Evolutionary conservation across 1,140 invertebrate genomes (phyloP).

Genomic region (Eueides isabella): DNA sequence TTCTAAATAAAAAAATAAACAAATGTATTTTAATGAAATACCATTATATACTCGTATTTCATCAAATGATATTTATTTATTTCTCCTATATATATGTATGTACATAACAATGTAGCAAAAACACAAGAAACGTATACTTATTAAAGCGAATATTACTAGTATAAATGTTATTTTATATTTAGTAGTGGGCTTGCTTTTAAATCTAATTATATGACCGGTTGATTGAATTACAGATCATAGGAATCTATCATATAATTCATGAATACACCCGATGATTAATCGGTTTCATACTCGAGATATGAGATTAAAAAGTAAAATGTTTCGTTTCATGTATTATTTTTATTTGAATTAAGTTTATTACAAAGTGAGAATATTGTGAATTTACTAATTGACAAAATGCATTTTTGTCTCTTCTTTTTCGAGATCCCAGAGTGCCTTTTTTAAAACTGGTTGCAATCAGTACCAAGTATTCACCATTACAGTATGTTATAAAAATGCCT

Average conservation of each 20-base stretch:
- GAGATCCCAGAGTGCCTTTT: not conserved
- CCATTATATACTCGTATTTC: too few species aligned
- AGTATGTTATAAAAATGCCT: conserved; percentile 44
- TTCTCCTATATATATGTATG: not conserved
- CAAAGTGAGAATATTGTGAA: not conserved
- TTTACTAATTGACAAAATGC: not conserved
- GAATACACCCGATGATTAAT: conserved; percentile 26
- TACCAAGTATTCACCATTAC: conserved; percentile 36
- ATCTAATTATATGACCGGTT: conserved; percentile 35
- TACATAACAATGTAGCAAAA: not conserved
- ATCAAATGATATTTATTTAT: too few species aligned
- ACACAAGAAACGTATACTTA: conserved; percentile 20
- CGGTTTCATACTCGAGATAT: conserved; percentile 2
- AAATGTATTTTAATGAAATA: not conserved
- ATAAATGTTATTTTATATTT: conserved; percentile 33
- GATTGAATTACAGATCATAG: conserved; percentile 39
- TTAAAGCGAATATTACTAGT: conserved; percentile 25
- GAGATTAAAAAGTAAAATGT: conserved; percentile 20
- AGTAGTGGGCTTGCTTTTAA: conserved; percentile 18
- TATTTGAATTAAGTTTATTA: not conserved
- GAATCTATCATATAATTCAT: conserved; percentile 30
- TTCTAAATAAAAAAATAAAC: not conserved
- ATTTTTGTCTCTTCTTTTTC: not conserved
- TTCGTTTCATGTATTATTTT: not conserved
- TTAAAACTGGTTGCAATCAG: conserved; percentile 34